These are phyloP conservation scores for Lynx canadensis DNA, from an alignment of 2,113 vertebrate species.

Conservation along the genomic window DNA sequence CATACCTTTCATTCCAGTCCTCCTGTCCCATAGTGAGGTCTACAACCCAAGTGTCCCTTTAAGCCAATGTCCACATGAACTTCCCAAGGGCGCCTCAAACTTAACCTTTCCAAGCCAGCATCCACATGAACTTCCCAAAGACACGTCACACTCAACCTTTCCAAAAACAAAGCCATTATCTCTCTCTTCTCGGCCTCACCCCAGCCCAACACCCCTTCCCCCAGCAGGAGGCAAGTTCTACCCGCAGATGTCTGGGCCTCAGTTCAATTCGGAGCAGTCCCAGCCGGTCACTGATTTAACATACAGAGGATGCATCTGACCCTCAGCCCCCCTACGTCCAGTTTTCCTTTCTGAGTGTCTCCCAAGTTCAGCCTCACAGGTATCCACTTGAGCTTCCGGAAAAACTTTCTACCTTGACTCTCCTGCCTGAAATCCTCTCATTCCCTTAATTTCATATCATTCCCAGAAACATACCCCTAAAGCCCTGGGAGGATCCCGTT, in stretches of 20 bases:
- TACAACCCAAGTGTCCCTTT: not conserved
- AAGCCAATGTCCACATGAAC: not conserved
- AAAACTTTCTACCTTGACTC: not conserved
- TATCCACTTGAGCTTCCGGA: not conserved
- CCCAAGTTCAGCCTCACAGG: not conserved
- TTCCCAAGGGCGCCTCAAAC: not conserved
- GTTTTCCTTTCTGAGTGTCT: not conserved
- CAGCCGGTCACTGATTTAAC: not conserved
- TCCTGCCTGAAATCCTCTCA: not conserved
- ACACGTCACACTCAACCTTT: not conserved
- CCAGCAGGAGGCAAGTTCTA: not conserved
- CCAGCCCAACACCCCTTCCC: not conserved
- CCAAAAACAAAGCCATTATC: not conserved
- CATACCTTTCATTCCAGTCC: not conserved
- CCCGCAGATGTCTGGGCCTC: not conserved
- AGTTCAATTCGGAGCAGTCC: not conserved
- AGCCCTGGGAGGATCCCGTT: not conserved
- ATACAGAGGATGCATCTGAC: not conserved
- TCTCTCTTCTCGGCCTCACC: rapidly evolving
- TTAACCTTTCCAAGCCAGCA: not conserved
- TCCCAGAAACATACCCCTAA: slow-evolving; percentile 3
- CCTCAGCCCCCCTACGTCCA: too few relatives aligned
- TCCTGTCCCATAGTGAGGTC: not conserved
- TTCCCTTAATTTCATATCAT: not conserved
- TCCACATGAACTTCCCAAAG: not conserved